These are phyloP conservation scores for Spatula clypeata DNA, from an alignment of 2,797 vertebrate species.

Conservation along the genomic window DNA sequence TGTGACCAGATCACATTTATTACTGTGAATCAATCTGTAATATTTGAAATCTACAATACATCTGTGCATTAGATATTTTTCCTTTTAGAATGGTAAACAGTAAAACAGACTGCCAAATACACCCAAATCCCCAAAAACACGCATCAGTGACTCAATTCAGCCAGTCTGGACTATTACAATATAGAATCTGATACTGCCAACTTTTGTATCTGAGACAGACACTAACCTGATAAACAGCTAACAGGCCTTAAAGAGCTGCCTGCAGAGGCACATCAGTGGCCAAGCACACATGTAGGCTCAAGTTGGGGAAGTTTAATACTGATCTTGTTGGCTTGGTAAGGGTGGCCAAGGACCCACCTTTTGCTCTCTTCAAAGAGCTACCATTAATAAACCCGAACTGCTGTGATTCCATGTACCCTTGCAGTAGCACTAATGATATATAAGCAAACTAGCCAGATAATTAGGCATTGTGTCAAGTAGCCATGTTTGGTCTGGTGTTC, in stretches of 20 bases:
- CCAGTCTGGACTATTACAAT: background rate
- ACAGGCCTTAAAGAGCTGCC: background rate
- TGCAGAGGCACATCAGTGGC: accelerated
- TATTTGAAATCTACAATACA: background rate
- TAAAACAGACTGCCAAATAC: background rate
- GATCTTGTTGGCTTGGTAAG: background rate
- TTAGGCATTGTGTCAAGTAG: background rate
- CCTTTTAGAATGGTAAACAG: background rate
- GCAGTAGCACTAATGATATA: background rate
- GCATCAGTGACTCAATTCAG: background rate
- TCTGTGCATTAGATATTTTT: background rate
- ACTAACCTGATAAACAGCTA: background rate
- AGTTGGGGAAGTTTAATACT: background rate
- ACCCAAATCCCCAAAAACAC: background rate
- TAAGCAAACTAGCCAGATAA: background rate
- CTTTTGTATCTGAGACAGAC: background rate
- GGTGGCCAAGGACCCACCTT: background rate
- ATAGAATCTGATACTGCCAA: background rate
- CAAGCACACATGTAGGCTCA: background rate
- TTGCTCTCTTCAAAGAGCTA: background rate
- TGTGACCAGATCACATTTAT: background rate
- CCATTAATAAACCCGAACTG: background rate
- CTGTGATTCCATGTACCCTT: background rate
- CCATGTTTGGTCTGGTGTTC: background rate
- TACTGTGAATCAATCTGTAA: background rate